phyloP scores from a whole-genome alignment of 2,797 vertebrate species.

The Coregonus ussuriensis region DNA sequence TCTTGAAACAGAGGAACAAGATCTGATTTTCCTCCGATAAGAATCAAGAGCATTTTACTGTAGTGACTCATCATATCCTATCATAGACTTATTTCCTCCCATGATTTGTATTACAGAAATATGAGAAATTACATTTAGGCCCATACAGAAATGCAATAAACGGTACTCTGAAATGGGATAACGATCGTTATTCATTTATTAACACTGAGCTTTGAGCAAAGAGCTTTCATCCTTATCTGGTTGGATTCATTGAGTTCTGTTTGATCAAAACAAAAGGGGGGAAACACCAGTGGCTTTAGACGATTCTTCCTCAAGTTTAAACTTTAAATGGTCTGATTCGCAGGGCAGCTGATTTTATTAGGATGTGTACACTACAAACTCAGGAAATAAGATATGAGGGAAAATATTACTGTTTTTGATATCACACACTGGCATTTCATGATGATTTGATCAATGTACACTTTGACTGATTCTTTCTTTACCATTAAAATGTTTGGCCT shows the following conservation, averaged over 20 bases:
- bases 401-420: constrained; percentile 9
- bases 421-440: constrained; percentile 4
- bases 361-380: constrained; percentile 26
- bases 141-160: constrained; percentile 75
- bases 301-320: constrained; percentile 20
- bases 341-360: constrained; percentile 22
- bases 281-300: background rate
- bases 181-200: constrained; percentile 71
- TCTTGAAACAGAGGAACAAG: constrained; percentile 37
- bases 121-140: constrained; percentile 71
- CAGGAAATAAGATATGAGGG: constrained; percentile 16
- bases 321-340: constrained; percentile 29
- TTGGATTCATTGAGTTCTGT: constrained; percentile 60
- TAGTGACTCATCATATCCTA: constrained; percentile 66
- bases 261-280: constrained; percentile 49
- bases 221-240: constrained; percentile 67
- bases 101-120: constrained; percentile 65
- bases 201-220: constrained; percentile 65
- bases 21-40: constrained; percentile 45
- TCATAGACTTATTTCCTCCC: constrained; percentile 63
- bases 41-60: constrained; percentile 50
- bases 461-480: constrained; percentile 1
- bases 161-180: constrained; percentile 70
- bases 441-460: constrained; percentile 1
- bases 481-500: constrained; percentile 8